These are phyloP conservation scores for Variabilichromis moorii DNA, from an alignment of 2,113 vertebrate genomes.

Conservation along the genomic window DNA sequence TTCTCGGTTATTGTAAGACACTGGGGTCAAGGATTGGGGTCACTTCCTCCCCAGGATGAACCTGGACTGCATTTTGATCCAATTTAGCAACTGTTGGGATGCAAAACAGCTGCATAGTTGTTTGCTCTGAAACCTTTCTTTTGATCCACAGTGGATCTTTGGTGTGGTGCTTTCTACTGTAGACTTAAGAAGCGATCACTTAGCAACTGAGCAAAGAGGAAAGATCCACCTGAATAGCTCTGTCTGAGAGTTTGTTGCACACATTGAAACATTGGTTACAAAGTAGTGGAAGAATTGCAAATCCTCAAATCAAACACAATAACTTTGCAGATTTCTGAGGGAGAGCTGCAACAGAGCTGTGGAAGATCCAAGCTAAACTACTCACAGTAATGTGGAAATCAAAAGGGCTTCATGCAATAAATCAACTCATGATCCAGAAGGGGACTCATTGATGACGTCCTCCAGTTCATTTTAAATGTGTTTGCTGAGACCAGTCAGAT, in stretches of 20 bases:
- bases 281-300: not conserved
- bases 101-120: not conserved
- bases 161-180: not conserved
- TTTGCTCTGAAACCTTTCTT: not conserved
- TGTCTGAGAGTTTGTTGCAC: not conserved
- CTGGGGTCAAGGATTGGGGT: slow-evolving; percentile 9
- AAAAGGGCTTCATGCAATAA: not conserved
- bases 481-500: not conserved
- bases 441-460: not conserved
- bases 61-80: not conserved
- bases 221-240: not conserved
- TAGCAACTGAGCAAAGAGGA: not conserved
- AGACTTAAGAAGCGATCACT: not conserved
- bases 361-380: not conserved
- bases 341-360: not conserved
- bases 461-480: not conserved
- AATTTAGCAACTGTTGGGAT: not conserved
- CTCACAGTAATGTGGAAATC: not conserved
- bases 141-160: not conserved
- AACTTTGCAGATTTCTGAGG: not conserved
- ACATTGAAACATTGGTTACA: not conserved
- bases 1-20: not conserved
- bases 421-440: rapidly evolving
- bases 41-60: not conserved
- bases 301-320: not conserved